A percentile compares a stretch with the other conserved stretches of the same genome.
phyloP scores from a whole-genome alignment of 2,797 vertebrate genomes.

The Heliangelus exortis region DNA sequence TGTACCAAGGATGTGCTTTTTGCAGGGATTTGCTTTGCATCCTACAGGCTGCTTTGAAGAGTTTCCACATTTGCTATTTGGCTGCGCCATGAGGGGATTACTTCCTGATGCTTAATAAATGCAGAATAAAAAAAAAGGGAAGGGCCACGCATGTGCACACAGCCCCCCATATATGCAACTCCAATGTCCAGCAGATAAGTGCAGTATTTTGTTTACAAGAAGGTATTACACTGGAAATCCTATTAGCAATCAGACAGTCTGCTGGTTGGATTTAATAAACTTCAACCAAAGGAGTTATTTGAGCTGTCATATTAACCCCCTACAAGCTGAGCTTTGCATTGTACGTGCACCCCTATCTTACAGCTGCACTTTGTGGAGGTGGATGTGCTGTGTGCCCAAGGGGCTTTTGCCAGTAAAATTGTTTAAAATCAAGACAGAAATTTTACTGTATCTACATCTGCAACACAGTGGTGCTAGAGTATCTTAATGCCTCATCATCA shows the following conservation, averaged over 20 bases:
- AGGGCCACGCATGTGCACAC: not conserved
- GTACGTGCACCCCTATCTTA: not conserved
- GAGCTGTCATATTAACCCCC: constrained; percentile 24
- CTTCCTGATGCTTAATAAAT: constrained; percentile 49
- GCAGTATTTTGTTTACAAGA: constrained; percentile 64
- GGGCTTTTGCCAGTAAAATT: not conserved
- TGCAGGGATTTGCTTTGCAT: constrained; percentile 11
- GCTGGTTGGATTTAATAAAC: constrained; percentile 63
- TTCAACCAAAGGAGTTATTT: constrained; percentile 28
- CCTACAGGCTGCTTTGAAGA: not conserved
- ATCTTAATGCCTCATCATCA: not conserved
- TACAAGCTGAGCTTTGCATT: not conserved
- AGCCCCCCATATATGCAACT: not conserved
- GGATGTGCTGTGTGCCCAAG: not conserved
- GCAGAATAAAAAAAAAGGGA: not conserved
- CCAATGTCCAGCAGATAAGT: constrained; percentile 45
- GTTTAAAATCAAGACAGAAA: not conserved
- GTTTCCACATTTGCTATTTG: constrained; percentile 26
- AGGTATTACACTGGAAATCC: constrained; percentile 69
- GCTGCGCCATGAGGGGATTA: not conserved
- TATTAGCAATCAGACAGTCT: constrained; percentile 67
- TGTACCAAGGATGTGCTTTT: not conserved
- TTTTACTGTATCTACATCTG: not conserved
- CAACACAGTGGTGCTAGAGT: not conserved
- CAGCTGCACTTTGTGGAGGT: not conserved